Evolutionary conservation across 2,888 invertebrate species (phyloP), one percentile per base, ranked within the genome.

Genomic region (Athrips mouffetella): DNA sequence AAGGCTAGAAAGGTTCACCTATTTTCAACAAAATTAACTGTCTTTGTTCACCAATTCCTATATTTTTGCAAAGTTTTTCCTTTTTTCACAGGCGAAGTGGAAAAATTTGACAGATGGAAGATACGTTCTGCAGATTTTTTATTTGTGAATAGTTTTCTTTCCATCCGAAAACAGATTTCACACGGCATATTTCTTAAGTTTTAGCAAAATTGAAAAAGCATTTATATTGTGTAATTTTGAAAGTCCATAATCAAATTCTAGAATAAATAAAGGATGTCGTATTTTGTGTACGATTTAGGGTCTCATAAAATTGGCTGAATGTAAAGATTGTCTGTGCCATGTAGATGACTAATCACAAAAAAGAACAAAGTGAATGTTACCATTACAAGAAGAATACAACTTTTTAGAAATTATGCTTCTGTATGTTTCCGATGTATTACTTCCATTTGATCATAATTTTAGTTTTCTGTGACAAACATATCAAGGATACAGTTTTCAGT

Each of bases 1-100:
- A 27, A 25, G 33, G 4, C n/a, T 6, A 40, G 1, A 13, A 7
- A 1, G 18, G 2, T n/a, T 2, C 2, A 2, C 6, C 11, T 23
- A 40, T 15, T 13, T 40, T 13, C 25, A 21, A 15, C 11, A 40
- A 3, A 8, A 4, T 4, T 4, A 25, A 2, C 13, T 6, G 10
- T 15, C 31, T 47, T 47, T 50, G 47, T 47, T 15, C 39, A 45
- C 21, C 23, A 39, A 39, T 7, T 13, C 25, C 1, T 41, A n/a
- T 30, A 37, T 20, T n/a, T 20, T 29, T 16, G 18, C n/a, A 48
- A 48, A 51, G 39, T 50, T 50, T 44, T 39, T 25, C 4, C 45
- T 45, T 39, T 45, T 45, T n/a, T n/a, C n/a, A n/a, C n/a, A n/a
- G n/a, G n/a, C n/a, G n/a, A n/a, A n/a, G n/a, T n/a, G 10, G 25